Evolutionary conservation across 2,113 vertebrate species (phyloP).

Genomic region (Vicugna pacos): DNA sequence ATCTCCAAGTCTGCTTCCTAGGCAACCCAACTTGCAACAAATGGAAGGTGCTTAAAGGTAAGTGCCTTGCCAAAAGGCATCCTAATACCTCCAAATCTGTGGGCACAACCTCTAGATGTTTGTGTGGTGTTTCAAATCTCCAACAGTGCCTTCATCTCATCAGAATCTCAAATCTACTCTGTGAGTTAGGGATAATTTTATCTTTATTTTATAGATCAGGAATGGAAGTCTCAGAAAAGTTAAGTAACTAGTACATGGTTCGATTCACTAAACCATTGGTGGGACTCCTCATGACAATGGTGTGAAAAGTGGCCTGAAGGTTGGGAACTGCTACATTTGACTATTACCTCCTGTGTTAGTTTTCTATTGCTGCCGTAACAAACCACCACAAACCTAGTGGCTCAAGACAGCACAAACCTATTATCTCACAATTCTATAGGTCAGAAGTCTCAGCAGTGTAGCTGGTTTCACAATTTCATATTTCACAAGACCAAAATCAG

Average conservation of each 20-base stretch:
- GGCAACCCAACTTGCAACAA: not conserved
- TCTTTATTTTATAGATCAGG: not conserved
- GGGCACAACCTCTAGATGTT: not conserved
- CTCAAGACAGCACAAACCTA: not conserved
- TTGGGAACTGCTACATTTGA: not conserved
- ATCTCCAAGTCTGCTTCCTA: constrained; percentile 25
- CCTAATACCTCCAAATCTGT: not conserved
- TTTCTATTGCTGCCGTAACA: constrained; percentile 34
- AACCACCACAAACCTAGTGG: not conserved
- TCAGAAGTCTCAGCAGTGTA: constrained; percentile 3
- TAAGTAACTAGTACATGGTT: not conserved
- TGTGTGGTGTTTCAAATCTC: not conserved
- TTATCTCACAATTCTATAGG: not conserved
- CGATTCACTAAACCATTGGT: not conserved
- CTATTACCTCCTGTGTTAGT: not conserved
- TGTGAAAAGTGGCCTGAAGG: not conserved
- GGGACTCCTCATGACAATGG: not conserved
- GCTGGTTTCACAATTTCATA: not conserved
- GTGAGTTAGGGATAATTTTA: constrained; percentile 1
- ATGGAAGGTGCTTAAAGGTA: not conserved
- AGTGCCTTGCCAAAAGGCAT: not conserved
- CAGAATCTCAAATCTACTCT: constrained; percentile 1
- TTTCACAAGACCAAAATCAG: constrained; percentile 39
- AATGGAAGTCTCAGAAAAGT: not conserved
- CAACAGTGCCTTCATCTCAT: not conserved